Evolutionary conservation across 2,888 invertebrate species (phyloP).

Genomic region (Epistrophella euchroma): DNA sequence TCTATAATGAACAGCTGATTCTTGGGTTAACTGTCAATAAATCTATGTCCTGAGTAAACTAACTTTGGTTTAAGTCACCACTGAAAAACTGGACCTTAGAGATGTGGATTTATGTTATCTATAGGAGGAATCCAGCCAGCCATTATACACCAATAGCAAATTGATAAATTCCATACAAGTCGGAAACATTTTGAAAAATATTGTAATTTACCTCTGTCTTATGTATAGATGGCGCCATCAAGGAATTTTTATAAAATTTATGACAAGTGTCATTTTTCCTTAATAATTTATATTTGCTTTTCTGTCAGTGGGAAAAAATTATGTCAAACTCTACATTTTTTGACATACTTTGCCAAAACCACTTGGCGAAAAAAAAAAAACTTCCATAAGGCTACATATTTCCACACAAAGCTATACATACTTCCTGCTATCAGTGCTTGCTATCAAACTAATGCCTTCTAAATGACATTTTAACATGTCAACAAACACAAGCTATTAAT

Average conservation of each 20-base stretch:
- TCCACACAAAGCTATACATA: neutral
- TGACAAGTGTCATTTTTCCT: constrained; percentile 4
- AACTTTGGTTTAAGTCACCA: no score
- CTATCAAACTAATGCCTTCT: constrained; percentile 78
- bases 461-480: constrained; percentile 78
- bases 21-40: no score
- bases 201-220: neutral
- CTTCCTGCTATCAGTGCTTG: constrained; percentile 58
- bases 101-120: no score
- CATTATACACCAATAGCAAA: no score
- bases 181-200: neutral
- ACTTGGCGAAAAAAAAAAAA: neutral
- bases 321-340: neutral
- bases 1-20: no score
- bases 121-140: no score
- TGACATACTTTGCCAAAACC: neutral
- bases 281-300: neutral
- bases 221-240: neutral
- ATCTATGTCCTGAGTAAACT: no score
- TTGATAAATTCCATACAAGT: no score
- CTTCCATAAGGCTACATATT: neutral
- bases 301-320: neutral
- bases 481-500: constrained; percentile 78
- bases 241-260: neutral
- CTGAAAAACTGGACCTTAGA: no score